These are phyloP conservation scores for Aricia artaxerxes DNA, from an alignment of 2,888 invertebrate genomes.

Conservation along the genomic window DNA sequence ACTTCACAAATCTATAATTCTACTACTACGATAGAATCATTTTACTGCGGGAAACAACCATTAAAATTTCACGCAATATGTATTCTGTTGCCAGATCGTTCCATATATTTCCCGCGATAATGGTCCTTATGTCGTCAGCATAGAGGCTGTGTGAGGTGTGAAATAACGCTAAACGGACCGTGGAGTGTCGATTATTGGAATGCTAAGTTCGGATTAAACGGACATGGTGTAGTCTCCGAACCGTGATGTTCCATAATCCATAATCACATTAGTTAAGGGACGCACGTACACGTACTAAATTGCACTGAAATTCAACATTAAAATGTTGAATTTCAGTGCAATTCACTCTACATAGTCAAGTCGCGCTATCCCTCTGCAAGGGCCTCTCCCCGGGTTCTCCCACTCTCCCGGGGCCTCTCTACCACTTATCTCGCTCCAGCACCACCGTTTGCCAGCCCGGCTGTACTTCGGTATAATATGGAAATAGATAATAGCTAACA, in stretches of 20 bases:
- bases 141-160: background rate
- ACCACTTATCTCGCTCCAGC: too few relatives aligned
- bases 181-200: background rate
- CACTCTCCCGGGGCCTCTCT: too few relatives aligned
- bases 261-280: background rate
- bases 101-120: background rate
- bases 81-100: background rate
- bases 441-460: too few relatives aligned
- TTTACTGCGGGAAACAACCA: too few relatives aligned
- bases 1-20: too few relatives aligned
- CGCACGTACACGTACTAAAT: background rate
- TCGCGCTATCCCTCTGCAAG: too few relatives aligned
- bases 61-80: too few relatives aligned
- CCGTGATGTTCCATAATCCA: background rate
- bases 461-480: too few relatives aligned
- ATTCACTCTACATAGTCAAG: background rate
- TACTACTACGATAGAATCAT: too few relatives aligned
- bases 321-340: too few relatives aligned
- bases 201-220: background rate
- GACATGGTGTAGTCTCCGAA: background rate
- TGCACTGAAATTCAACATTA: background rate
- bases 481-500: too few relatives aligned
- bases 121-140: background rate
- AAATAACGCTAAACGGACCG: background rate
- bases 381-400: too few relatives aligned